Percentiles rank a stretch among this genome's conserved stretches.
These are phyloP conservation scores for Chrysomallon squamiferum DNA, from an alignment of 1,140 invertebrate genomes.

Conservation along the genomic window DNA sequence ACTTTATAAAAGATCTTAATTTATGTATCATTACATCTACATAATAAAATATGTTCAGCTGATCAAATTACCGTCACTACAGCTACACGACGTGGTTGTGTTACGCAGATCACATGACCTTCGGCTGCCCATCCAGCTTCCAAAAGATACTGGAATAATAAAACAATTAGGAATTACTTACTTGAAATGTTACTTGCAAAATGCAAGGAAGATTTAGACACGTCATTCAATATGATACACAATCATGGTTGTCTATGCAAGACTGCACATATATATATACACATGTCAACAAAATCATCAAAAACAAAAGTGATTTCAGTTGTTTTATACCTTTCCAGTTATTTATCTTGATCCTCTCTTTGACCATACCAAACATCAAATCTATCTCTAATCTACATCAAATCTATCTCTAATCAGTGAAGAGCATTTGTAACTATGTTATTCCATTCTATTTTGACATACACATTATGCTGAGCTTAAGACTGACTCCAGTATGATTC, in stretches of 20 bases:
- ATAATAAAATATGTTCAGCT: too few relatives aligned
- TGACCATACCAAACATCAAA: too few relatives aligned
- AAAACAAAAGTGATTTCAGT: background rate
- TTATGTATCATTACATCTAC: too few relatives aligned
- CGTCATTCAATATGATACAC: background rate
- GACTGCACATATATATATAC: background rate
- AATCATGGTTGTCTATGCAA: background rate
- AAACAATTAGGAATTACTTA: background rate
- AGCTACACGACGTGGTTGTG: conserved; percentile 90
- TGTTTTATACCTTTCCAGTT: too few relatives aligned
- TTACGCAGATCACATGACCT: conserved; percentile 78
- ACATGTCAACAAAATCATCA: background rate
- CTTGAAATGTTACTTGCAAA: background rate
- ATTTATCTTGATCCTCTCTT: too few relatives aligned
- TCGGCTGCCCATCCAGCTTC: conserved; percentile 83
- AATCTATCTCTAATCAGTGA: too few relatives aligned
- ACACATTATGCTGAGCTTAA: too few relatives aligned
- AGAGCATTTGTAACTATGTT: too few relatives aligned
- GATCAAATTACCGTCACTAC: conserved; percentile 75
- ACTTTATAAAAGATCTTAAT: too few relatives aligned
- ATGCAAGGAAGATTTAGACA: background rate
- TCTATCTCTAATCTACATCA: too few relatives aligned
- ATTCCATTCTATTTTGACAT: too few relatives aligned
- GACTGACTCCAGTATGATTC: too few relatives aligned
- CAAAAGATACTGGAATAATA: conserved; percentile 76